Percentiles rank a stretch among this genome's conserved stretches.
Evolutionary conservation across 92 coral and sea anemone species (phyloP).

Genomic region (Epizoanthus rinbou): DNA sequence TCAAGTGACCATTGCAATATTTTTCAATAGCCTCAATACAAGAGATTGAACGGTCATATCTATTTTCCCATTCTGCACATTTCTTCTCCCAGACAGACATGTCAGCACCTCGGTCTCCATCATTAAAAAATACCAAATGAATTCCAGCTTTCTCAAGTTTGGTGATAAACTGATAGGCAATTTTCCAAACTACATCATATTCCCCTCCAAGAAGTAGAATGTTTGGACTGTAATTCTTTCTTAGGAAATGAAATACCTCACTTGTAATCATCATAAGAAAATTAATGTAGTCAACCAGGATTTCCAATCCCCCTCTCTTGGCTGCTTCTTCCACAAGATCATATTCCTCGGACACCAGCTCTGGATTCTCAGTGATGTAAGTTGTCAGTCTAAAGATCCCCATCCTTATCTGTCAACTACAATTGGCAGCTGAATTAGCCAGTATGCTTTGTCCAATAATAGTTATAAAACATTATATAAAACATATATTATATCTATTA

Average conservation of each 20-base stretch:
- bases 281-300: slow-evolving; percentile 7
- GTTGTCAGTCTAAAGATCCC: slow-evolving; percentile 33
- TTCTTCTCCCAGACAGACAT: not conserved
- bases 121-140: slow-evolving; percentile 8
- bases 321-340: slow-evolving; percentile 45
- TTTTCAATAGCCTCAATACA: not conserved
- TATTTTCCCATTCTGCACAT: not conserved
- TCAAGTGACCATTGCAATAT: not conserved
- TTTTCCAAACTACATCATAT: not conserved
- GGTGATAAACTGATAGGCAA: not conserved
- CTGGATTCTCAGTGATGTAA: slow-evolving; percentile 2
- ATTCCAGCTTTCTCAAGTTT: not conserved
- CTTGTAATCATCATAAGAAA: not conserved
- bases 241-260: not conserved
- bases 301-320: slow-evolving; percentile 25
- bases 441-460: too few relatives aligned
- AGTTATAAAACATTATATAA: too few relatives aligned
- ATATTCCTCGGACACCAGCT: slow-evolving; percentile 8
- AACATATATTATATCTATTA: too few relatives aligned
- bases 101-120: slow-evolving; percentile 13
- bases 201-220: not conserved
- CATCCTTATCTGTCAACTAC: slow-evolving; percentile 4
- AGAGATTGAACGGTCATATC: not conserved
- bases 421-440: too few relatives aligned
- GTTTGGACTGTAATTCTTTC: not conserved